Percentiles rank a stretch among this genome's conserved stretches.
These are phyloP conservation scores for Myrmecobius fasciatus DNA, from an alignment of 2,113 vertebrate species.

Conservation along the genomic window DNA sequence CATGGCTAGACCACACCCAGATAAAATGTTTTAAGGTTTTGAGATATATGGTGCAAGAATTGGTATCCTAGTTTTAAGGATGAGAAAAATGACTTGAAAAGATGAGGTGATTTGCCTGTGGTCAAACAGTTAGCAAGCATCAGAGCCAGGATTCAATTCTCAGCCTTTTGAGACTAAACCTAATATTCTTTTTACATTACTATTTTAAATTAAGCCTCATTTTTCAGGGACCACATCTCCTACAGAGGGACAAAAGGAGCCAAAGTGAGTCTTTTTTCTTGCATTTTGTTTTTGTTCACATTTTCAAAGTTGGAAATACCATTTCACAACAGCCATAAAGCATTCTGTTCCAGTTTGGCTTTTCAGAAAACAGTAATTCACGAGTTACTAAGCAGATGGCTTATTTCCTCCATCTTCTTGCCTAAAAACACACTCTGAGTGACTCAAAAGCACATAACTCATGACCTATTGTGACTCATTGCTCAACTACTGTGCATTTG, in stretches of 20 bases:
- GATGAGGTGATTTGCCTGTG: neutral
- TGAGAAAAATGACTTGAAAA: neutral
- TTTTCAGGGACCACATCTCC: slow-evolving; percentile 40
- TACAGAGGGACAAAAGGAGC: neutral
- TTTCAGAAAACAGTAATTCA: slow-evolving; percentile 58
- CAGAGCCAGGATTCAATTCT: neutral
- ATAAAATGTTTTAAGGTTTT: neutral
- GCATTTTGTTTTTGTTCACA: slow-evolving; percentile 50
- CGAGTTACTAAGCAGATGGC: slow-evolving; percentile 52
- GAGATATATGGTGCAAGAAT: neutral
- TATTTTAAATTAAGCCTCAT: neutral
- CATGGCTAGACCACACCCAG: neutral
- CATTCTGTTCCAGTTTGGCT: neutral
- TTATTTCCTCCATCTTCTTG: slow-evolving; percentile 47
- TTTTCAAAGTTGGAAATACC: slow-evolving; percentile 54
- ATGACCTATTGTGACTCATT: slow-evolving; percentile 47
- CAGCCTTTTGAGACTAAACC: neutral
- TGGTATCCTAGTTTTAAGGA: neutral
- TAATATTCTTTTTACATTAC: neutral
- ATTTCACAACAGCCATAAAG: neutral
- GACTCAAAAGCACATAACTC: slow-evolving; percentile 46
- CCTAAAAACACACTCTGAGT: slow-evolving; percentile 56
- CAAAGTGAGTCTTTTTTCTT: neutral
- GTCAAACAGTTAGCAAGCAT: neutral
- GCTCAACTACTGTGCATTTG: slow-evolving; percentile 58